Percentiles rank a stretch among this genome's conserved stretches.
These are phyloP conservation scores for Dendrocopos noguchii DNA, from an alignment of 2,113 vertebrate species.

Conservation along the genomic window DNA sequence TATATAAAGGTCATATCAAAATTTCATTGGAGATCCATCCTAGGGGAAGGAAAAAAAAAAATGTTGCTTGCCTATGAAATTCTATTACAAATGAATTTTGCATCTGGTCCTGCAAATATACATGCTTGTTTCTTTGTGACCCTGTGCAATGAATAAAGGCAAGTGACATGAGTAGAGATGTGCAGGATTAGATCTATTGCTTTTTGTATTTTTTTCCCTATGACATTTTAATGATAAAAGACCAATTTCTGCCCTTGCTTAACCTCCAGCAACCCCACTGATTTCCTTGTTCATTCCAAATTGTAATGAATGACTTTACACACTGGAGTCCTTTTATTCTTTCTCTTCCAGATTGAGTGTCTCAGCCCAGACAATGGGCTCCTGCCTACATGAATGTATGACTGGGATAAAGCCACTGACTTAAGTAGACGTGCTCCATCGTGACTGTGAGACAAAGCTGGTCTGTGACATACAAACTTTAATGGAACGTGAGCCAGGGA, in stretches of 20 bases:
- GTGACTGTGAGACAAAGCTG: not conserved
- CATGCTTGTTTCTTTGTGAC: not conserved
- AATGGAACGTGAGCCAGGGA: not conserved
- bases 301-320: constrained; percentile 61
- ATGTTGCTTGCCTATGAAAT: constrained; percentile 37
- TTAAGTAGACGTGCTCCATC: not conserved
- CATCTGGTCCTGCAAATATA: constrained; percentile 19
- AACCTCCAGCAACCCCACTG: constrained; percentile 50
- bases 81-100: constrained; percentile 30
- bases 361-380: constrained; percentile 55
- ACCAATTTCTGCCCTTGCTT: constrained; percentile 61
- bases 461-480: not conserved
- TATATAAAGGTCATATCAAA: constrained; percentile 26
- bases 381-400: not conserved
- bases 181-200: not conserved
- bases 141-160: not conserved
- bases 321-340: constrained; percentile 43
- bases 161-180: not conserved
- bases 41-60: not conserved
- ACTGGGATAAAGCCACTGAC: constrained; percentile 37
- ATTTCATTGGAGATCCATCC: constrained; percentile 13
- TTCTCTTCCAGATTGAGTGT: constrained; percentile 52
- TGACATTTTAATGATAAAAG: constrained; percentile 58
- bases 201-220: not conserved
- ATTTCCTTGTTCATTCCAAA: constrained; percentile 46